A percentile compares a stretch with the other conserved stretches of the same genome.
phyloP scores from a whole-genome alignment of 2,113 vertebrate species.

The Promerops cafer region DNA sequence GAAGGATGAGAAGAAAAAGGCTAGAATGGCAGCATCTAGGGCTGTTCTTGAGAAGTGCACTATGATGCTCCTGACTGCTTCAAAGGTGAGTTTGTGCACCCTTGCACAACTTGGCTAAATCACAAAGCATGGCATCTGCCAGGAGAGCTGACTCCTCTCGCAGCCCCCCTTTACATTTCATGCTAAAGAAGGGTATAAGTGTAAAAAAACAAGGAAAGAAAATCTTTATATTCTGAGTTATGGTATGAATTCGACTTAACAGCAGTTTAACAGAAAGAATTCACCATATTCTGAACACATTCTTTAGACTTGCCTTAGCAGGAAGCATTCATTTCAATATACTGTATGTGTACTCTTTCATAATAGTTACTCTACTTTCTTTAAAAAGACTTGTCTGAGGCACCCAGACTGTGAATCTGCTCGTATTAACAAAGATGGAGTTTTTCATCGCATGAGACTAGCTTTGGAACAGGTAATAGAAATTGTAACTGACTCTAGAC shows the following conservation, averaged over 20 bases:
- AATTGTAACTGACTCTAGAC: slow-evolving; percentile 89
- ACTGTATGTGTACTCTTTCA: background rate
- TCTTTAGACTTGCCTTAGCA: background rate
- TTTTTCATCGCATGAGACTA: slow-evolving; percentile 93
- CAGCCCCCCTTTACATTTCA: background rate
- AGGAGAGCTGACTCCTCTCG: background rate
- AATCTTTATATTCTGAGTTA: background rate
- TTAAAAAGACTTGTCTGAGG: slow-evolving; percentile 90
- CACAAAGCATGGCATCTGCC: background rate
- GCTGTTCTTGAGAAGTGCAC: slow-evolving; percentile 97
- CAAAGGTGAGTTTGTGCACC: slow-evolving; percentile 77
- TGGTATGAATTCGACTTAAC: background rate
- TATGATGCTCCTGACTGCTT: slow-evolving; percentile 99
- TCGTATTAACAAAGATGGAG: slow-evolving; percentile 92
- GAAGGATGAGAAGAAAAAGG: slow-evolving; percentile 98
- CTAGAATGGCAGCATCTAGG: slow-evolving; percentile 93
- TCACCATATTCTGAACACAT: background rate
- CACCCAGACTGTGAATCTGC: slow-evolving; percentile 98
- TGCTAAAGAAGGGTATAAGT: background rate
- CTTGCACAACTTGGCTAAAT: background rate
- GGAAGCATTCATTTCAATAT: background rate
- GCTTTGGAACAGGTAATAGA: slow-evolving; percentile 96
- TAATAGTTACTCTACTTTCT: background rate
- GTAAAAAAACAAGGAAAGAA: background rate
- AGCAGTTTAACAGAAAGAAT: background rate